A percentile compares a stretch with the other conserved stretches of the same genome.
These are phyloP conservation scores for Myotis myotis DNA, from an alignment of 2,797 vertebrate genomes.

Conservation along the genomic window DNA sequence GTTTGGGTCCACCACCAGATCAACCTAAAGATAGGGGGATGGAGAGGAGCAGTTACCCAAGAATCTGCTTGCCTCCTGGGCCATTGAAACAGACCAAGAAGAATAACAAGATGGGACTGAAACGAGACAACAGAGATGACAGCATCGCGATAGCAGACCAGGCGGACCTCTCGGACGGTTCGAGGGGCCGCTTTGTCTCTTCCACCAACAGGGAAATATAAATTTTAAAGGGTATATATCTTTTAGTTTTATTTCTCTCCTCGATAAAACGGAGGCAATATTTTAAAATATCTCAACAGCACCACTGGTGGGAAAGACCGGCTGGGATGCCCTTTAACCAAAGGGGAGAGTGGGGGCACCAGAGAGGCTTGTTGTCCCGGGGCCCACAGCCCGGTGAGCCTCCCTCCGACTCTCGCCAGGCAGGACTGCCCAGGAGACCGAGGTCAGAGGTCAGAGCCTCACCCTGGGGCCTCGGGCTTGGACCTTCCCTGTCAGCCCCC, in stretches of 20 bases:
- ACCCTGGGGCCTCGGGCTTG: not conserved
- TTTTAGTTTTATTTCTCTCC: slow-evolving; percentile 75
- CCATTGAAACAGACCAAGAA: slow-evolving; percentile 62
- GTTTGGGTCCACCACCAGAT: not conserved
- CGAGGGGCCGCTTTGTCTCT: slow-evolving; percentile 51
- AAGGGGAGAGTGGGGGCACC: not conserved
- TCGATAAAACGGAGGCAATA: slow-evolving; percentile 86
- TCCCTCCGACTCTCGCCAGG: not conserved
- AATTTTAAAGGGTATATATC: slow-evolving; percentile 27
- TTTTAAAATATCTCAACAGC: slow-evolving; percentile 80
- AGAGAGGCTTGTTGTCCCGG: not conserved
- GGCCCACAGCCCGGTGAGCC: not conserved
- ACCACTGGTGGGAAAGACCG: slow-evolving; percentile 77
- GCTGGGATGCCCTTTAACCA: not conserved
- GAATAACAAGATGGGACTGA: slow-evolving; percentile 48
- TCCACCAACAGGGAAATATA: slow-evolving; percentile 63
- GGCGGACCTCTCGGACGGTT: not conserved
- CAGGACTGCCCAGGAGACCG: not conserved
- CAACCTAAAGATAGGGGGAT: not conserved
- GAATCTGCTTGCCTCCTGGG: slow-evolving; percentile 45
- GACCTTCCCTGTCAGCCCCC: not conserved
- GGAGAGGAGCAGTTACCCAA: not conserved
- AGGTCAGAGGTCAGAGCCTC: not conserved
- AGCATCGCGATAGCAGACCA: not conserved
- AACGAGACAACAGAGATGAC: not conserved